phyloP scores from a whole-genome alignment of 2,113 vertebrate genomes.

The Muntiacus muntjak region DNA sequence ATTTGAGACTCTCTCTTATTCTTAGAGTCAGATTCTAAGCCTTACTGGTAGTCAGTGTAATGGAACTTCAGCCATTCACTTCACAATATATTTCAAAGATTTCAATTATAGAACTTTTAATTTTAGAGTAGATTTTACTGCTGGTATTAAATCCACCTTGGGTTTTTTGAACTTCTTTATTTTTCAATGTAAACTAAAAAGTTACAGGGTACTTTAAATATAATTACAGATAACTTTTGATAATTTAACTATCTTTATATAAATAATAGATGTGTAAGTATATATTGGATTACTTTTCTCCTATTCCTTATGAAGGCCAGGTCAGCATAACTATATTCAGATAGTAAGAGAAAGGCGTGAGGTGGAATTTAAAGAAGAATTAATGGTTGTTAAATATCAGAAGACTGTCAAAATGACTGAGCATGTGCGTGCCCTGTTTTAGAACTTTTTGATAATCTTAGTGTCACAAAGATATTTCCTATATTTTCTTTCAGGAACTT shows the following conservation, averaged over 20 bases:
- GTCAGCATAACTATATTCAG: neutral
- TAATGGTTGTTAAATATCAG: neutral
- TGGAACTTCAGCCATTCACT: conserved; percentile 4
- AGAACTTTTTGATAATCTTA: neutral
- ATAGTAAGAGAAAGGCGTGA: neutral
- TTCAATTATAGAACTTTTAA: conserved; percentile 2
- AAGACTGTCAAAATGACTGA: neutral
- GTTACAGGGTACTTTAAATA: neutral
- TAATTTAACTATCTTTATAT: neutral
- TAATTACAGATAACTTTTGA: neutral
- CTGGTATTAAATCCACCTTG: conserved; percentile 27
- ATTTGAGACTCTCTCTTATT: neutral
- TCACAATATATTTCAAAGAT: neutral
- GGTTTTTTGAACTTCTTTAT: neutral
- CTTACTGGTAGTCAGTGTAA: neutral
- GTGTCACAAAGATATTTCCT: neutral
- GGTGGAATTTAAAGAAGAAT: neutral
- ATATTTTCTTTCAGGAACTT: neutral
- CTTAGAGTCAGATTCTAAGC: neutral
- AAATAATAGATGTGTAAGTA: neutral
- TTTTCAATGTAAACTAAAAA: neutral
- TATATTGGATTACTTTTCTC: neutral
- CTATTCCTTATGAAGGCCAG: neutral
- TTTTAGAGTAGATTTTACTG: conserved; percentile 15
- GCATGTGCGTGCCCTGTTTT: neutral